These are phyloP conservation scores for Aegotheles bennettii DNA, from an alignment of 2,113 vertebrate species.

Conservation along the genomic window DNA sequence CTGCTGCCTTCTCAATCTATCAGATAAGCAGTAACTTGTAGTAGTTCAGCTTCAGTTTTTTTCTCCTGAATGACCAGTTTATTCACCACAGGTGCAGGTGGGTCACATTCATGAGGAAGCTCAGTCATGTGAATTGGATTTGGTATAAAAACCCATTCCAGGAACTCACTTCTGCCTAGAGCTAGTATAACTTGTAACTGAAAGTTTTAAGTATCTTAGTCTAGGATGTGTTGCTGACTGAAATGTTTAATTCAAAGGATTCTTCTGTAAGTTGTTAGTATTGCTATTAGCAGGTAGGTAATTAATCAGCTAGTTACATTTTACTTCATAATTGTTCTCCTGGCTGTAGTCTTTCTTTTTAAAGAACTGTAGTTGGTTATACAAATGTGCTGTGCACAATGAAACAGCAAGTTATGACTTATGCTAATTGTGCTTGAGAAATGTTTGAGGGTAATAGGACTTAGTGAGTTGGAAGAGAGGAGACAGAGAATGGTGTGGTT, in stretches of 20 bases:
- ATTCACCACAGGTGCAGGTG: background rate
- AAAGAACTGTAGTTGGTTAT: background rate
- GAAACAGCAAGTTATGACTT: accelerated
- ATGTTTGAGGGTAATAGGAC: background rate
- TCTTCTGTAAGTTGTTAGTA: accelerated
- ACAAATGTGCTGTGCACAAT: accelerated
- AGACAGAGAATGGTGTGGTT: background rate
- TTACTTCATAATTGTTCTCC: accelerated
- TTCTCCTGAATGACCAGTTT: background rate
- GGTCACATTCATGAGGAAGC: background rate
- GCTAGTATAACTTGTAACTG: accelerated
- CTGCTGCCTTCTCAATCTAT: background rate
- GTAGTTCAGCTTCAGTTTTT: background rate
- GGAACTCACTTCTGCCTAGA: accelerated
- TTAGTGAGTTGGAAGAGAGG: background rate
- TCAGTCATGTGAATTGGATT: background rate
- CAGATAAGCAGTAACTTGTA: background rate
- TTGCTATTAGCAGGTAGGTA: background rate
- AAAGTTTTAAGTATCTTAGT: accelerated
- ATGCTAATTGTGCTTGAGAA: background rate
- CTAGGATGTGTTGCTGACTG: accelerated
- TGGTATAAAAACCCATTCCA: constrained; percentile 1
- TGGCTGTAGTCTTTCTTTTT: accelerated
- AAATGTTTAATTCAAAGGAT: background rate
- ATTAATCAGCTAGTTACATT: background rate